Evolutionary conservation across 2,888 invertebrate species (phyloP).

Genomic region (Capitulum mitella): DNA sequence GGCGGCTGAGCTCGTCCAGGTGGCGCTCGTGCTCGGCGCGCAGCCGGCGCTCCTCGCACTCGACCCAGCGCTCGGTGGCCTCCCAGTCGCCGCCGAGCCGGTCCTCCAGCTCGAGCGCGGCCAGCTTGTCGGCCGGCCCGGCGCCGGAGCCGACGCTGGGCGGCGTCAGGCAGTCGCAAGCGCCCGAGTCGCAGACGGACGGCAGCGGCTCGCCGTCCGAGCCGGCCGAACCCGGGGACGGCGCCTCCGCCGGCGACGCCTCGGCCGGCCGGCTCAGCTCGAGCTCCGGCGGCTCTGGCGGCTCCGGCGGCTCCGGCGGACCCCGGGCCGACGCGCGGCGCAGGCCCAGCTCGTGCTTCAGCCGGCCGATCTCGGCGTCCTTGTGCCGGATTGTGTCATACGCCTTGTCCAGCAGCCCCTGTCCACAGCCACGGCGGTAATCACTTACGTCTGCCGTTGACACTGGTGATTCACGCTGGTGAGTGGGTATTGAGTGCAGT

Average conservation of each 20-base stretch:
- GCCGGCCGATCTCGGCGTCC: slow-evolving; percentile 68
- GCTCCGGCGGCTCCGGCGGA: no score
- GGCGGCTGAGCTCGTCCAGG: slow-evolving; percentile 37
- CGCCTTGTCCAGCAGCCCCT: slow-evolving; percentile 59
- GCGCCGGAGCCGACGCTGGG: slow-evolving; percentile 70
- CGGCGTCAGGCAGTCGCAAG: slow-evolving; percentile 67
- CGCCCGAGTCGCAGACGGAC: slow-evolving; percentile 76
- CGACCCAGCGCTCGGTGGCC: slow-evolving; percentile 28
- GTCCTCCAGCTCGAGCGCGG: slow-evolving; percentile 30
- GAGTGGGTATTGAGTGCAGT: no score
- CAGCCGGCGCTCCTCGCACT: slow-evolving; percentile 57
- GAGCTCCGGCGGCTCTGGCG: no score
- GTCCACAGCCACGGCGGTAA: no score
- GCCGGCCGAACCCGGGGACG: not conserved
- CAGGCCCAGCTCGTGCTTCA: slow-evolving; percentile 73
- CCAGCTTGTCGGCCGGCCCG: slow-evolving; percentile 51
- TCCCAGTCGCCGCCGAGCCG: slow-evolving; percentile 32
- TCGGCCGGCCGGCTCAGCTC: not conserved
- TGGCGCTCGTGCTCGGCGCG: slow-evolving; percentile 62
- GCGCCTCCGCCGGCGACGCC: not conserved
- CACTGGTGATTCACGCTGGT: no score
- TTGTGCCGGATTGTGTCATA: slow-evolving; percentile 69
- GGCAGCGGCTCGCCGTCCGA: slow-evolving; percentile 48
- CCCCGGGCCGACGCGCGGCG: slow-evolving; percentile 50
- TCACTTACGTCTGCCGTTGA: no score